Conservation (phyloP, 2,888 invertebrate species). For the Theretra japonica region DNA sequence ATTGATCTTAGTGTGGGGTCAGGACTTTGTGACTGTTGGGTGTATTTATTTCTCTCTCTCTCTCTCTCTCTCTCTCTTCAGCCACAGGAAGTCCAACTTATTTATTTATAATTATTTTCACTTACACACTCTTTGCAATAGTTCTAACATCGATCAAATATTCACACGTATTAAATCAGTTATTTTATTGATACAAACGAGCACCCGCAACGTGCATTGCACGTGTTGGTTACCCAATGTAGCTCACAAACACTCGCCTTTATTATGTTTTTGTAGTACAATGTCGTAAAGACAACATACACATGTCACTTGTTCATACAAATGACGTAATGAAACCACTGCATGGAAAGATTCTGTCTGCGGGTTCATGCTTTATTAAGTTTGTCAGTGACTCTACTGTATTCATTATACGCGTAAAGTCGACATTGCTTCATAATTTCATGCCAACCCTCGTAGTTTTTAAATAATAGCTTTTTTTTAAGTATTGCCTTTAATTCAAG, state of each 20-base stretch:
- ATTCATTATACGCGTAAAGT: not conserved
- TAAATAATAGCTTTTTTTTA: too few relatives aligned
- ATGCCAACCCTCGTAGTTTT: too few relatives aligned
- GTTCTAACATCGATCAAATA: not conserved
- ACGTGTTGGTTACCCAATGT: conserved; percentile 48
- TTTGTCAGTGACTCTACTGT: not conserved
- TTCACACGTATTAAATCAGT: conserved; percentile 3
- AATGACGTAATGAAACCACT: not conserved
- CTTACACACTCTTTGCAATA: not conserved
- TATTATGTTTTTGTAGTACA: conserved; percentile 15
- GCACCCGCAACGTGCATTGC: conserved; percentile 51
- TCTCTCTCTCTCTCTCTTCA: too few relatives aligned
- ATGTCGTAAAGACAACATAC: conserved; percentile 4
- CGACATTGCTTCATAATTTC: too few relatives aligned
- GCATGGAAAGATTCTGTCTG: not conserved
- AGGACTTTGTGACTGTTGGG: too few relatives aligned
- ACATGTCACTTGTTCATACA: conserved; percentile 14
- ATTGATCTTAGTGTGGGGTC: too few relatives aligned
- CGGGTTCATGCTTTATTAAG: not conserved
- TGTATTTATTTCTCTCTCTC: too few relatives aligned
- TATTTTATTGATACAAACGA: not conserved
- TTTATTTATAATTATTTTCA: not conserved
- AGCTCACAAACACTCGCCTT: conserved; percentile 39
- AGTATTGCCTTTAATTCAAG: too few relatives aligned
- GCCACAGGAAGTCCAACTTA: too few relatives aligned